Conservation (phyloP, 2,797 vertebrate genomes). For the Pogonophryne albipinna region DNA sequence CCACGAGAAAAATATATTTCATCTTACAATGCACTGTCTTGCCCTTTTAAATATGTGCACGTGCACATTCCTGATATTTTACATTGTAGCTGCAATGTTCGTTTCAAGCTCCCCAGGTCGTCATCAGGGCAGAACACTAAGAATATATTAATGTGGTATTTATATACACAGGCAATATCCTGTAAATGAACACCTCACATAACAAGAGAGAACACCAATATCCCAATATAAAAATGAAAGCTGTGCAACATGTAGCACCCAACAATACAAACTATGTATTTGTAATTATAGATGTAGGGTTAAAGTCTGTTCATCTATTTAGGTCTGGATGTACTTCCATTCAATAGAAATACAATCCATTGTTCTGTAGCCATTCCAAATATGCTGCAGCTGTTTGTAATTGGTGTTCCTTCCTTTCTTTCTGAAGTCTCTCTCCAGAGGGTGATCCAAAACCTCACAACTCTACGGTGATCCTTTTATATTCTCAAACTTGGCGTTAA, state of each 20-base stretch:
- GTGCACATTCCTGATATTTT: neutral
- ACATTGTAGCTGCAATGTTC: neutral
- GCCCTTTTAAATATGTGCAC: no score
- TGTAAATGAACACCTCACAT: neutral
- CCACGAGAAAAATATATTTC: neutral
- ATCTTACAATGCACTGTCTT: neutral
- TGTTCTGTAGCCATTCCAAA: neutral
- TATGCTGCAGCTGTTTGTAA: neutral
- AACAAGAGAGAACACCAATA: neutral
- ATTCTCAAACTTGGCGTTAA: neutral
- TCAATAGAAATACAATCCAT: neutral
- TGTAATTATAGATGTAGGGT: neutral
- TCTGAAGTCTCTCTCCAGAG: neutral
- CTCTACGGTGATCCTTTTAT: neutral
- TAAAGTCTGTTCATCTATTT: neutral
- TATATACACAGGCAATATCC: neutral
- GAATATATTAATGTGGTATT: neutral
- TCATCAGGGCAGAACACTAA: neutral
- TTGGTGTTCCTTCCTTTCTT: neutral
- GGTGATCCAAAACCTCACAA: neutral
- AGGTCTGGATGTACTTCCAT: neutral
- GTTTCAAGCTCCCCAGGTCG: neutral
- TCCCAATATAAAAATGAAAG: neutral
- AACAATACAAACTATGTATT: neutral
- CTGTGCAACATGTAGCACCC: neutral